Evolutionary conservation across 2,888 invertebrate genomes (phyloP).

Genomic region (Mesorhabditis sp.): DNA sequence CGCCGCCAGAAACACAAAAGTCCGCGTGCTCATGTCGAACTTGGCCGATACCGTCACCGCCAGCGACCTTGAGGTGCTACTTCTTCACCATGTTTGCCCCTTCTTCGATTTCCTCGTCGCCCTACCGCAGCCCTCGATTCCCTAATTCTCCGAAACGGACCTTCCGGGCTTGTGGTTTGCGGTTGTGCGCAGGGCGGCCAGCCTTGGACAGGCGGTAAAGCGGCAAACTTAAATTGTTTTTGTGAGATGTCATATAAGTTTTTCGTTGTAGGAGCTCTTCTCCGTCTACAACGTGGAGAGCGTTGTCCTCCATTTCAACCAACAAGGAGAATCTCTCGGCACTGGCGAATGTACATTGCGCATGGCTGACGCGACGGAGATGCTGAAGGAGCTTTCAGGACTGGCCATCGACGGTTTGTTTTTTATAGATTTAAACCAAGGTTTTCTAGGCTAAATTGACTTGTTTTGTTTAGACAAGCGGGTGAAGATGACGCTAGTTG

Average conservation of each 20-base stretch:
- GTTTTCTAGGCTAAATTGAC: neutral
- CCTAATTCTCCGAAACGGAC: neutral
- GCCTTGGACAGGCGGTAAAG: neutral
- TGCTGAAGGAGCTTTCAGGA: slow-evolving; percentile 15
- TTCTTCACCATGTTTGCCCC: neutral
- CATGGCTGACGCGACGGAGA: slow-evolving; percentile 11
- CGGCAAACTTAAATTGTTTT: neutral
- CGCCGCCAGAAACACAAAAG: slow-evolving; percentile 12
- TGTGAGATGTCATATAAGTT: neutral
- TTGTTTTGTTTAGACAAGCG: neutral
- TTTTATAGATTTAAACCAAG: neutral
- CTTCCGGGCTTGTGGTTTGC: neutral
- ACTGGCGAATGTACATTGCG: slow-evolving; percentile 15
- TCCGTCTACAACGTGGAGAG: slow-evolving; percentile 9
- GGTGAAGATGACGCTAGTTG: slow-evolving; percentile 3
- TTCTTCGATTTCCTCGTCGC: neutral
- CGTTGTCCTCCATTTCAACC: slow-evolving; percentile 22
- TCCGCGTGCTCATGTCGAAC: slow-evolving; percentile 18
- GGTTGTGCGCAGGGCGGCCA: no score
- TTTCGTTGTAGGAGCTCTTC: slow-evolving; percentile 23
- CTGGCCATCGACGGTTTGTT: slow-evolving; percentile 13
- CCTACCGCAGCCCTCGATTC: neutral
- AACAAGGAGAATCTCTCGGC: slow-evolving; percentile 17
- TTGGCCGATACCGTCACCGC: slow-evolving; percentile 11
- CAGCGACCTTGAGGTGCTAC: slow-evolving; percentile 22